These are phyloP conservation scores for Lepilemur septentrionalis DNA, from an alignment of 2,797 vertebrate genomes.

Conservation along the genomic window DNA sequence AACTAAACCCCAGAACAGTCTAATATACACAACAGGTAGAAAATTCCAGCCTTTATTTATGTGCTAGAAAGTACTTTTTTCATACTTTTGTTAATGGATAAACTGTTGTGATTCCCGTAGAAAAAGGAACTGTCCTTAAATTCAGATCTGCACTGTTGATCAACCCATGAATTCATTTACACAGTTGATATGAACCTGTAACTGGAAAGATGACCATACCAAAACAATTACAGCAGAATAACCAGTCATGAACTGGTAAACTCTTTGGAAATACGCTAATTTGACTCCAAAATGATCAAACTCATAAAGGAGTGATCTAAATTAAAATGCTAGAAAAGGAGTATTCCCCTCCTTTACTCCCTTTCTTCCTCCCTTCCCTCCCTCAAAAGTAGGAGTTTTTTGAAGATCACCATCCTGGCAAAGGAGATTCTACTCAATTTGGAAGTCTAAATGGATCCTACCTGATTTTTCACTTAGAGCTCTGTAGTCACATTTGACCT, in stretches of 20 bases:
- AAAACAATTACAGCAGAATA: neutral
- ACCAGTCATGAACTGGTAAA: neutral
- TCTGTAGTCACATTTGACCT: constrained; percentile 46
- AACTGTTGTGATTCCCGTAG: neutral
- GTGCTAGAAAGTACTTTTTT: neutral
- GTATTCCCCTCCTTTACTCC: neutral
- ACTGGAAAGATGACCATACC: neutral
- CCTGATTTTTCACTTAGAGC: constrained; percentile 40
- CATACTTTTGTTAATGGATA: neutral
- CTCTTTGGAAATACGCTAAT: neutral
- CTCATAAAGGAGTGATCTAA: neutral
- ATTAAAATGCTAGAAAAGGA: neutral
- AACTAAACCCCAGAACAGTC: neutral
- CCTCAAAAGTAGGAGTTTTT: neutral
- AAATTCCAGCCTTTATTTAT: neutral
- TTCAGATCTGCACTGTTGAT: constrained; percentile 14
- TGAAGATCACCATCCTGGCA: neutral
- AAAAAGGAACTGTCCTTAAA: neutral
- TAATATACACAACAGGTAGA: neutral
- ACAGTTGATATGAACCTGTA: neutral
- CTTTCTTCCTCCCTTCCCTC: neutral
- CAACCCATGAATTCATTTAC: neutral
- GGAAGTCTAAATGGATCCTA: neutral
- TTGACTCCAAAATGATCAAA: neutral
- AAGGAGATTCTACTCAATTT: constrained; percentile 7